Evolutionary conservation across 2,888 invertebrate genomes (phyloP).

Genomic region (Caenorhabditis becei): DNA sequence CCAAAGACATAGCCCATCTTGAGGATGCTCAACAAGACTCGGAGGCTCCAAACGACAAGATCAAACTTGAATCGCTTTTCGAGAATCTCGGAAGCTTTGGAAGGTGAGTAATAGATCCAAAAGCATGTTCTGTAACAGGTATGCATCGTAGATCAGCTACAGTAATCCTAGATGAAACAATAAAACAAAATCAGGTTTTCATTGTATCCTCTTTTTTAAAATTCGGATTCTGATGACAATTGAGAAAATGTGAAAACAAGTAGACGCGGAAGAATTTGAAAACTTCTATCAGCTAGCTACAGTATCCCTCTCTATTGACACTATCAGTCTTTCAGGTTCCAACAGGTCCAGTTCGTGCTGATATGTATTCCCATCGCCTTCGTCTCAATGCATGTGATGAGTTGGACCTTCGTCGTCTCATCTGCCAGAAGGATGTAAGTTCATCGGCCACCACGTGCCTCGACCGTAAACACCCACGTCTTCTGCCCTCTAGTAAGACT

Average conservation of each 20-base stretch:
- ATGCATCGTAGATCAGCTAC: too few species aligned
- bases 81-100: conserved; percentile 61
- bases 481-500: conserved; percentile 28
- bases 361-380: conserved; percentile 80
- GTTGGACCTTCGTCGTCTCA: conserved; percentile 81
- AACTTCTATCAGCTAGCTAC: not conserved
- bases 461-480: conserved; percentile 17
- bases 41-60: conserved; percentile 35
- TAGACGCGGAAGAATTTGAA: too few species aligned
- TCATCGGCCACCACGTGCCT: conserved; percentile 21
- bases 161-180: too few species aligned
- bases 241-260: not conserved
- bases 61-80: conserved; percentile 56
- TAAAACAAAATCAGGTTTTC: too few species aligned
- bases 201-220: not conserved
- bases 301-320: not conserved
- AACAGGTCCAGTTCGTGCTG: conserved; percentile 77
- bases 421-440: conserved; percentile 62
- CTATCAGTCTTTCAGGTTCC: conserved; percentile 44
- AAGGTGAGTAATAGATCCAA: conserved; percentile 39
- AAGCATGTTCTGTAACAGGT: too few species aligned
- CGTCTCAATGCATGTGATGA: conserved; percentile 81
- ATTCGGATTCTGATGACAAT: not conserved
- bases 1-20: conserved; percentile 45
- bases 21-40: conserved; percentile 30